phyloP scores from a whole-genome alignment of 2,113 vertebrate species.

The Colossoma macropomum region DNA sequence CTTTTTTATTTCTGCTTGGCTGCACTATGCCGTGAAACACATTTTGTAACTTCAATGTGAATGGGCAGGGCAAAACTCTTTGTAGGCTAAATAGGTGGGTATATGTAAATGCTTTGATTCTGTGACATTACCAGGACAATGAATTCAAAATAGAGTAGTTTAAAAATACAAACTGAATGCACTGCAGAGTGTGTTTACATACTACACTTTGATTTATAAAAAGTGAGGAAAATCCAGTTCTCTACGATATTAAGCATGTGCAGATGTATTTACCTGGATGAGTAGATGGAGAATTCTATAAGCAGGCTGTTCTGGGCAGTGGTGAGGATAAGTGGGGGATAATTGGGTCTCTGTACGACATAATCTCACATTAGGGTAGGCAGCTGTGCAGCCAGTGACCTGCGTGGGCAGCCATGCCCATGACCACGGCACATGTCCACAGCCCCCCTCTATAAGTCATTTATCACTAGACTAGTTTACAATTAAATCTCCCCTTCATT shows the following conservation, averaged over 20 bases:
- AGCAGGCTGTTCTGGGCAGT: slow-evolving; percentile 55
- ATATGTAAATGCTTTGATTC: too few relatives aligned
- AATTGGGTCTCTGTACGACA: slow-evolving; percentile 70
- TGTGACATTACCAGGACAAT: too few relatives aligned
- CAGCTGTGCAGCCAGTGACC: slow-evolving; percentile 63
- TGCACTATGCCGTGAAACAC: too few relatives aligned
- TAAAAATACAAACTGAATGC: too few relatives aligned
- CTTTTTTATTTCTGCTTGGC: too few relatives aligned
- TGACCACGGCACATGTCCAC: slow-evolving; percentile 26
- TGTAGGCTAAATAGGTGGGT: too few relatives aligned
- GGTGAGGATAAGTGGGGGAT: slow-evolving; percentile 69
- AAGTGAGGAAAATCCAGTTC: neutral
- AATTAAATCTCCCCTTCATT: slow-evolving; percentile 65
- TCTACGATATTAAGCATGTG: neutral
- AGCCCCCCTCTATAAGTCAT: slow-evolving; percentile 38
- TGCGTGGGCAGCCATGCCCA: slow-evolving; percentile 28
- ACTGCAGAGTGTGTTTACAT: neutral
- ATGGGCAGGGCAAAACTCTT: too few relatives aligned
- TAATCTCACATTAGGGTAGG: slow-evolving; percentile 69
- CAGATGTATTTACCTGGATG: neutral
- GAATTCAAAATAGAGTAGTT: too few relatives aligned
- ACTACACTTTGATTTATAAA: neutral
- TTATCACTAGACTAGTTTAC: slow-evolving; percentile 52
- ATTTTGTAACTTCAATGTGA: too few relatives aligned
- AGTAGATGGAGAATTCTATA: neutral